Base-by-base conservation (phyloP, 2,888 invertebrate genomes). In the Mimas tiliae region DNA sequence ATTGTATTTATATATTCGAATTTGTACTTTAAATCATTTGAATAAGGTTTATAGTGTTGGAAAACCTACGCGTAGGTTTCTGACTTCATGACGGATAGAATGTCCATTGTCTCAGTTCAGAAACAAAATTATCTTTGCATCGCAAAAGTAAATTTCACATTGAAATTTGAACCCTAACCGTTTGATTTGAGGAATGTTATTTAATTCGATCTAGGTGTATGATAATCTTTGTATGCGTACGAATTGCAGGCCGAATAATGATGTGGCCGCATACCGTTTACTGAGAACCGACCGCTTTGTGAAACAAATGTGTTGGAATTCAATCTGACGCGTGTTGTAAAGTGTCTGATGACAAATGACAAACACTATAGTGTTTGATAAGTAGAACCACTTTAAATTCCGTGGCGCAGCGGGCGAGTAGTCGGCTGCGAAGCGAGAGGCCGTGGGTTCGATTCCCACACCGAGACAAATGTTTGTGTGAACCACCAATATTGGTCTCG, bases 91-190 rank as follows among this genome's bases (percentile, higher is more conserved):
- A 73, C 72, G 74, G 75, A 84, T 85, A 86, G 86, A 88, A 88
- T 88, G 86, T 82, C 88, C 84, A 90, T 89, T 91, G 90, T 89
- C 78, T 86, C 80, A 80, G 70, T 69, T 76, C 69, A 73, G 73
- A 78, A 74, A 74, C 78, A 75, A 78, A 72, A 65, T 70, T 75
- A 75, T 68, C 71, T 70, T 67, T 75, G 75, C 71, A 66, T 72
- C 70, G 70, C 66, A 69, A 65, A 66, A 62, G 65, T 63, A 63
- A 62, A 69, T 65, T 69, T 73, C 72, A 70, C 70, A 75, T 65
- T 71, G 69, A 66, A 86, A 80, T 76, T 68, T 84, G 65, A 67
- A 71, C 76, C 74, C 77, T 88, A 80, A 66, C 0, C 0, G 21
- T 6, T 70, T 65, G 67, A 16, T 9, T 74, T 82, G 84, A 72